Percentiles rank a stretch among this genome's conserved stretches.
These are phyloP conservation scores for Australoheros facetus DNA, from an alignment of 2,797 vertebrate species.

Conservation along the genomic window DNA sequence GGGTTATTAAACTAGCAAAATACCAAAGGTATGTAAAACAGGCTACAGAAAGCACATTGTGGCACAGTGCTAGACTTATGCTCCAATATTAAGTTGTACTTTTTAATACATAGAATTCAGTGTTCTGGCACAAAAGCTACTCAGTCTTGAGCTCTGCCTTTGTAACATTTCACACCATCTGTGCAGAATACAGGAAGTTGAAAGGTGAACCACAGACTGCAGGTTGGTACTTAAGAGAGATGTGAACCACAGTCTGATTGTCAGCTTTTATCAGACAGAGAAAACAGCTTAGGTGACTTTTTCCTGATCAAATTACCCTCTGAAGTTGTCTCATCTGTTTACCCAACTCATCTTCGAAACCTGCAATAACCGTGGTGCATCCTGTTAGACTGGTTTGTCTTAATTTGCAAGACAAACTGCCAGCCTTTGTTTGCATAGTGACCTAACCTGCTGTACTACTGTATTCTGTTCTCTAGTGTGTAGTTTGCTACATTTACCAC, in stretches of 20 bases:
- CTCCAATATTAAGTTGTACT: background rate
- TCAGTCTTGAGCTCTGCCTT: background rate
- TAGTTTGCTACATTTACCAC: background rate
- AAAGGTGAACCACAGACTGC: background rate
- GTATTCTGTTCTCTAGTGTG: accelerated
- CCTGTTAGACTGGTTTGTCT: background rate
- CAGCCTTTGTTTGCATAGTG: background rate
- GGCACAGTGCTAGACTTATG: too few species aligned
- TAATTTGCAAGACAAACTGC: background rate
- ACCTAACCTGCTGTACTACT: background rate
- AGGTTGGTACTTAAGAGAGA: background rate
- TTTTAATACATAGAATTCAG: background rate
- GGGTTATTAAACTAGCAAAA: background rate
- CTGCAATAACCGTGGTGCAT: background rate
- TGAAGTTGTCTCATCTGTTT: background rate
- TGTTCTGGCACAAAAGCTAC: background rate
- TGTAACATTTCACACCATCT: background rate
- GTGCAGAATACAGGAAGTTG: accelerated
- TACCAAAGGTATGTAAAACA: background rate
- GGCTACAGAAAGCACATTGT: too few species aligned
- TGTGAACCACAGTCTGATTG: background rate
- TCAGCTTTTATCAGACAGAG: background rate
- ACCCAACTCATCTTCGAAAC: background rate
- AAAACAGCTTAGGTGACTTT: background rate
- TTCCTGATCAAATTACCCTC: background rate